Evolutionary conservation across 2,888 invertebrate genomes (phyloP).

Genomic region (Escarpia spicata): DNA sequence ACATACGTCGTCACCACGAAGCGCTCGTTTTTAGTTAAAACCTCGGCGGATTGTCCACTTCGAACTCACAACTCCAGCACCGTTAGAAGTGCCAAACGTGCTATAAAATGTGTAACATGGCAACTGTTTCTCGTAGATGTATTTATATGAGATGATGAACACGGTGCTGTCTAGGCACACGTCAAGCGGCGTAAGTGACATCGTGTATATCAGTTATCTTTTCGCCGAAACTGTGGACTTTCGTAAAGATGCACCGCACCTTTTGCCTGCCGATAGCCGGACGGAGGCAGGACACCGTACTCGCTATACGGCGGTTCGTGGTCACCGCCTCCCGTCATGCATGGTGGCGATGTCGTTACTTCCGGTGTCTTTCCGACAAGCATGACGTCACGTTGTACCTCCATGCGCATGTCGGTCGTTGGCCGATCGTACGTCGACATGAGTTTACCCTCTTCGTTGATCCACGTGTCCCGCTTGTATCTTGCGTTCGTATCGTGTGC

Average conservation of each 20-base stretch:
- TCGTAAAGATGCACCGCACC: not conserved
- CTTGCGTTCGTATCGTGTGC: not conserved
- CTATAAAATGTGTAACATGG: not conserved
- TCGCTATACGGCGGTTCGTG: not conserved
- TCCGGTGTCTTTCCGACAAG: slow-evolving; percentile 5
- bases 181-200: not conserved
- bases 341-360: not conserved
- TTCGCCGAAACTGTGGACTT: not conserved
- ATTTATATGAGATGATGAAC: not conserved
- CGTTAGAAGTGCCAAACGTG: not conserved
- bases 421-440: slow-evolving; percentile 13
- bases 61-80: not conserved
- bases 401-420: not conserved
- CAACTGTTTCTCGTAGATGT: not conserved
- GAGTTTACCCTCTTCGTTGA: not conserved
- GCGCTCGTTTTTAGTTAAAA: not conserved
- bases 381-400: not conserved
- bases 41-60: too few species aligned
- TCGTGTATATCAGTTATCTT: not conserved
- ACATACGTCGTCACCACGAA: not conserved
- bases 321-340: not conserved
- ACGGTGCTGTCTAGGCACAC: not conserved
- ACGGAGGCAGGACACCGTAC: slow-evolving; percentile 1
- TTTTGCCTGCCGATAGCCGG: not conserved
- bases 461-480: slow-evolving; percentile 9